phyloP scores from a whole-genome alignment of 2,113 vertebrate species.

The Seriola dumerili region DNA sequence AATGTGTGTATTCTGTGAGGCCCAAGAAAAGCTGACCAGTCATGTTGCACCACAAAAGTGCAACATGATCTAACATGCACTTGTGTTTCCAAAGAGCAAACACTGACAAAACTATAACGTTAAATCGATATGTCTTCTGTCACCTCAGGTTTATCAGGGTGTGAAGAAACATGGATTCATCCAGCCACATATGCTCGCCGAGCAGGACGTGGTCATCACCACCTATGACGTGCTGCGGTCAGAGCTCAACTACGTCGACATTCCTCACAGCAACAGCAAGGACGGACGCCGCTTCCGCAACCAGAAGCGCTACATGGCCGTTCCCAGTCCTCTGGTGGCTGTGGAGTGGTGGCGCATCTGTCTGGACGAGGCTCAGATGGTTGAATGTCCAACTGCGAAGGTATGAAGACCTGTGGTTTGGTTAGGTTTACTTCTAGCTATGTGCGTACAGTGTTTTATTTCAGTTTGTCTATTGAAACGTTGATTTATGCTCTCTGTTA shows the following conservation, averaged over 20 bases:
- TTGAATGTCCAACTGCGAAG: slow-evolving; percentile 97
- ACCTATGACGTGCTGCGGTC: slow-evolving; percentile 96
- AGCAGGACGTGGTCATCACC: slow-evolving; percentile 98
- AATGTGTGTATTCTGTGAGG: too few species aligned
- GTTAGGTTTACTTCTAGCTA: too few species aligned
- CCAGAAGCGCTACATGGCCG: slow-evolving; percentile 99
- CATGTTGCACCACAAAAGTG: too few species aligned
- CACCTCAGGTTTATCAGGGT: slow-evolving; percentile 92
- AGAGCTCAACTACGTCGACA: slow-evolving; percentile 96
- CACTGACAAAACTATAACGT: neutral
- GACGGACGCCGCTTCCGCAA: slow-evolving; percentile 95
- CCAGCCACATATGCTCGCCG: slow-evolving; percentile 94
- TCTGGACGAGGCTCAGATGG: slow-evolving; percentile 98
- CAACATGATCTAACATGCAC: too few species aligned
- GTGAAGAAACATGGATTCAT: slow-evolving; percentile 98
- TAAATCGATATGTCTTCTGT: neutral
- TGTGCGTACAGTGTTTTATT: neutral
- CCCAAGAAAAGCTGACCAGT: too few species aligned
- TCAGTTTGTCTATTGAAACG: neutral
- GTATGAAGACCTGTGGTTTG: slow-evolving; percentile 65
- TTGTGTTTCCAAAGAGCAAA: too few species aligned
- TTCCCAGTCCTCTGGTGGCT: slow-evolving; percentile 96
- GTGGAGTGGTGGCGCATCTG: slow-evolving; percentile 99
- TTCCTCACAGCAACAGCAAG: slow-evolving; percentile 96
- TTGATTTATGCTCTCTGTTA: neutral